Base-by-base conservation (phyloP, 2,888 invertebrate genomes). In the Nudaria mundana region DNA sequence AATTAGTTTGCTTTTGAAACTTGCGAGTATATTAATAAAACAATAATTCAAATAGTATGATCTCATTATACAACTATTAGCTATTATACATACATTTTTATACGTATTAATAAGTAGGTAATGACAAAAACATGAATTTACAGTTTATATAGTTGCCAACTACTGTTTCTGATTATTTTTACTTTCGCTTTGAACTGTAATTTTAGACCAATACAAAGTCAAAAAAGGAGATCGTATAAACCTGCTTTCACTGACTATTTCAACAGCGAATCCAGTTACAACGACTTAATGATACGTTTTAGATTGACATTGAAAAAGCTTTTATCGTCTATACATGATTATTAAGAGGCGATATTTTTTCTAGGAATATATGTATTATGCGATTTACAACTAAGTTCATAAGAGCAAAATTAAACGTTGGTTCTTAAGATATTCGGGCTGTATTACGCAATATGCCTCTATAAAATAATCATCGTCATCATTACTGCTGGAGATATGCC, bases 211-310 rank as follows among this genome's bases (percentile, higher is more conserved):
- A 14, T 23, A 11, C 8, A 3, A 30, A 43, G 43, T 58, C 59
- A 33, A 48, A 58, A 58, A 58, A 51, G 59, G 56, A 58, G 56
- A 44, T 51, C 59, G 40, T 56, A 58, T 58, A 55, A 39, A 46
- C 54, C 56, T 32, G 36, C 59, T 56, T 56, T 56, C 52, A 34
- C 55, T 48, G 2, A 33, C 34, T 24, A 47, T 14, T 35, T 51
- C 47, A 44, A 45, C 45, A 43, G 51, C 30, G 40, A 52, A 58
- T 44, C 46, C 39, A 43, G 35, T 47, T 41, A 30, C 29, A 30
- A 29, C 34, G 29, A 31, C 30, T 30, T 36, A 14, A 28, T 28
- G 28, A 8, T n/a, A 13, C n/a, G 28, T 28, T 15, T 40, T 52
- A 33, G 48, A 45, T 52, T 44, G 43, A 53, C 41, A 41, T 10